Evolutionary conservation across 2,888 invertebrate genomes (phyloP), one percentile per base, ranked within the genome.

Genomic region (Lithophane socia): DNA sequence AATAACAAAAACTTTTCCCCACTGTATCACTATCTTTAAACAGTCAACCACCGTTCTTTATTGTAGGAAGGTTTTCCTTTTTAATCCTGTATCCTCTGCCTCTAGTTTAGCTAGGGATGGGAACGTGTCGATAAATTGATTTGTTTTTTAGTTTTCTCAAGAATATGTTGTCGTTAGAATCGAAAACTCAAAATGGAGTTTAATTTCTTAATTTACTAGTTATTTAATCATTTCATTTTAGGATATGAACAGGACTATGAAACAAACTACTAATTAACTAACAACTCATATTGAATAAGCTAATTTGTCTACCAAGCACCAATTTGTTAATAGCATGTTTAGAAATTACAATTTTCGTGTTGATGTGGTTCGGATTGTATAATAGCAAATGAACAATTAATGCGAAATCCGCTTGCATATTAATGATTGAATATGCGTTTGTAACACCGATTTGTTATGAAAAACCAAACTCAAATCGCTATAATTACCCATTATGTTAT

Each of bases 61-160:
- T 83, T 80, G 86, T 88, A 60, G 81, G 76, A 80, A 77, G 77
- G 47, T 88, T 84, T 84, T 85, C 60, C 79, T 88, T 87, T 87
- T 84, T 88, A 87, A 86, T 87, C 82, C 75, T 77, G 83, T 87
- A 80, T 83, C 78, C 70, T 66, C 72, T 85, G 83, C 75, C 63
- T 68, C 74, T 69, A 73, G 83, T 44, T 65, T 52, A 13, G 16
- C 58, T 77, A 87, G 82, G 61, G 82, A 65, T 42, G 68, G 73
- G 60, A 4, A 52, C 0, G 9, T 76, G 74, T 86, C 87, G 85
- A 87, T 79, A 67, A 64, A 58, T n/a, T 24, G 1, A 29, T 47
- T 37, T 42, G 9, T 42, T 49, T 66, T 60, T 2, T 18, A 24
- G 10, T 24, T 29, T 44, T 1, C 18, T 52, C 18, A 21, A 21